These are phyloP conservation scores for Ascidia mentula DNA, from an alignment of 23 tunicate genomes.

Conservation along the genomic window DNA sequence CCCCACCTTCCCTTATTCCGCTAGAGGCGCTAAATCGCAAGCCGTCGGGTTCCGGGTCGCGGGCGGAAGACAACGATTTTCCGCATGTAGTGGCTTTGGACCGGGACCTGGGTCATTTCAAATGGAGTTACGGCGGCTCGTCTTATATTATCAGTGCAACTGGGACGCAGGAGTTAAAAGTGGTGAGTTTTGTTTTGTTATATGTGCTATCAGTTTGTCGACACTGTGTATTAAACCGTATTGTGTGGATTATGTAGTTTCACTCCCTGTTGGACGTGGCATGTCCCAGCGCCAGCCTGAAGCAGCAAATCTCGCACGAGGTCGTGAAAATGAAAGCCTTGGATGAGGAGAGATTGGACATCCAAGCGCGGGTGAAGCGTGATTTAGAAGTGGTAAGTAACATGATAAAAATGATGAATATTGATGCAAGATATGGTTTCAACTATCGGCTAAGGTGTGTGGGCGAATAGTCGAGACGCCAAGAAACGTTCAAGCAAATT, in stretches of 20 bases:
- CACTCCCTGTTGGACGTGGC: conserved; percentile 22
- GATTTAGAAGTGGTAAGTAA: conserved; percentile 51
- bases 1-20: not conserved
- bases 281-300: not conserved
- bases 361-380: conserved; percentile 51
- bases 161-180: conserved; percentile 53
- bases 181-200: conserved; percentile 37
- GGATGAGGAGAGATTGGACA: conserved; percentile 61
- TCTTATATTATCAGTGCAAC: conserved; percentile 69
- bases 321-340: conserved; percentile 57
- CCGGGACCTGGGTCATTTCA: conserved; percentile 30
- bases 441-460: too few relatives aligned
- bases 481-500: too few relatives aligned
- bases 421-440: too few relatives aligned
- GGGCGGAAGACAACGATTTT: not conserved
- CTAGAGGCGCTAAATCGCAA: not conserved
- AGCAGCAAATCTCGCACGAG: conserved; percentile 41
- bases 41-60: too few relatives aligned
- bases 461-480: too few relatives aligned
- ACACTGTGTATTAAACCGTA: not conserved
- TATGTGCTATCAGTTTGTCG: not conserved
- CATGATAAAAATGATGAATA: too few relatives aligned
- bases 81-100: conserved; percentile 30
- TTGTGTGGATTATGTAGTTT: too few relatives aligned
- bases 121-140: conserved; percentile 43